Conservation (phyloP, 2,888 invertebrate species). For the Plutella xylostella region DNA sequence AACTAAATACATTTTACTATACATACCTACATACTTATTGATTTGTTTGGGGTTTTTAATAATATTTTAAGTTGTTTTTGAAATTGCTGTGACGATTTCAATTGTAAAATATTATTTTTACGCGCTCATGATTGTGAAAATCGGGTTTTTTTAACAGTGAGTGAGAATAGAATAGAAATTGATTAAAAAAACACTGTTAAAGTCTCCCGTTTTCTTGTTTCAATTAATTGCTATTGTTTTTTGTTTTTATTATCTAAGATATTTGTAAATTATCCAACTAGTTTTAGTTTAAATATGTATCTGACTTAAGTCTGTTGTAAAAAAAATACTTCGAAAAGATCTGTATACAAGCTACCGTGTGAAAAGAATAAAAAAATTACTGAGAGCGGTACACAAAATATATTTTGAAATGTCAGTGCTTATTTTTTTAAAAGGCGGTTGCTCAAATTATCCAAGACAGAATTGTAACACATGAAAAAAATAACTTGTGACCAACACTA, state of each 20-base stretch:
- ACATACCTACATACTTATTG: too few relatives aligned
- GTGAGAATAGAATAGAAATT: neutral
- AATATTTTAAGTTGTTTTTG: neutral
- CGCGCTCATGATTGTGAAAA: neutral
- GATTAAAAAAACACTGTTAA: neutral
- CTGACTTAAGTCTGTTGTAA: conserved; percentile 19
- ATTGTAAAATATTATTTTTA: neutral
- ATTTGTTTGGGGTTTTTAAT: neutral
- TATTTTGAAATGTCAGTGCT: conserved; percentile 56
- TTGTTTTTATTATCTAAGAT: conserved; percentile 16
- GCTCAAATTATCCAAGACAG: conserved; percentile 20
- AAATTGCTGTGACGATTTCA: neutral
- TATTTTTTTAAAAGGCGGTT: conserved; percentile 42
- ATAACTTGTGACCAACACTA: conserved; percentile 37
- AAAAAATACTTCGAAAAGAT: conserved; percentile 11
- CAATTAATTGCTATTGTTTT: conserved; percentile 2
- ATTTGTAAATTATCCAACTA: conserved; percentile 11
- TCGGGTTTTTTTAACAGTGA: neutral
- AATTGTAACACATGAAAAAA: conserved; percentile 62
- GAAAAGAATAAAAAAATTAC: conserved; percentile 22
- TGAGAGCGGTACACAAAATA: conserved; percentile 41
- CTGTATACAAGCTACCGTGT: conserved; percentile 21
- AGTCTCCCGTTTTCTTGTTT: neutral
- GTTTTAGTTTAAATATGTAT: conserved; percentile 6
- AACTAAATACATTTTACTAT: too few relatives aligned